Evolutionary conservation across 1,140 invertebrate genomes (phyloP).

Genomic region (Arion vulgaris): DNA sequence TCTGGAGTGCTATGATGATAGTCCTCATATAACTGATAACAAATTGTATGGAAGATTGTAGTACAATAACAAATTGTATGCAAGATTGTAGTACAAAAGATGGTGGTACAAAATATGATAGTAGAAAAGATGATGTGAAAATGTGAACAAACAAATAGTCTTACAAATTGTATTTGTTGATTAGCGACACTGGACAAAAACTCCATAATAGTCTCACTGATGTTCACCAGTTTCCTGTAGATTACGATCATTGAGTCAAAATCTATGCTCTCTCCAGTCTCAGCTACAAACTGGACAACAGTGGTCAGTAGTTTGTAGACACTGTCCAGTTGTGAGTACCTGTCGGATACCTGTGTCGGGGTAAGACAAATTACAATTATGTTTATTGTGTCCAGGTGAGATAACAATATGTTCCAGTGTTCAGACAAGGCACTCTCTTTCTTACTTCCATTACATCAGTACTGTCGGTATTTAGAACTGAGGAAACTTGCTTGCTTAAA

Average conservation of each 20-base stretch:
- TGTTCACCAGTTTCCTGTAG: constrained; percentile 37
- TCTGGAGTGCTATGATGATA: too few species aligned
- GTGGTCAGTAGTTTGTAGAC: constrained; percentile 20
- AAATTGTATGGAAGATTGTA: too few species aligned
- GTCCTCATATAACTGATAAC: too few species aligned
- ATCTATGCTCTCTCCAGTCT: constrained; percentile 19
- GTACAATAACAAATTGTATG: too few species aligned
- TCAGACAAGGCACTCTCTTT: not conserved
- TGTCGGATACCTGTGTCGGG: constrained; percentile 14
- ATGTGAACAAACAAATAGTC: not conserved
- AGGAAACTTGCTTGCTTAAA: too few species aligned
- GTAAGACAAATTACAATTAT: not conserved
- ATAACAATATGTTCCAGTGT: not conserved
- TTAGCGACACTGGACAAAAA: constrained; percentile 12
- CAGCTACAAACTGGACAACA: constrained; percentile 22
- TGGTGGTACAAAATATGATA: too few species aligned
- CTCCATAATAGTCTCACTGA: constrained; percentile 26
- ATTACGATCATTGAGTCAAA: constrained; percentile 23
- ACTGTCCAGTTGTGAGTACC: constrained; percentile 11
- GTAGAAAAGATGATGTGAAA: too few species aligned
- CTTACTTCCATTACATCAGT: too few species aligned
- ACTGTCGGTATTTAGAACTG: too few species aligned
- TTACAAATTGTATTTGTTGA: constrained; percentile 29
- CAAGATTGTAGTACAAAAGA: too few species aligned
- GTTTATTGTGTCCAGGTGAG: too few species aligned